phyloP scores from a whole-genome alignment of 2,888 invertebrate species.

The Pecten maximus region DNA sequence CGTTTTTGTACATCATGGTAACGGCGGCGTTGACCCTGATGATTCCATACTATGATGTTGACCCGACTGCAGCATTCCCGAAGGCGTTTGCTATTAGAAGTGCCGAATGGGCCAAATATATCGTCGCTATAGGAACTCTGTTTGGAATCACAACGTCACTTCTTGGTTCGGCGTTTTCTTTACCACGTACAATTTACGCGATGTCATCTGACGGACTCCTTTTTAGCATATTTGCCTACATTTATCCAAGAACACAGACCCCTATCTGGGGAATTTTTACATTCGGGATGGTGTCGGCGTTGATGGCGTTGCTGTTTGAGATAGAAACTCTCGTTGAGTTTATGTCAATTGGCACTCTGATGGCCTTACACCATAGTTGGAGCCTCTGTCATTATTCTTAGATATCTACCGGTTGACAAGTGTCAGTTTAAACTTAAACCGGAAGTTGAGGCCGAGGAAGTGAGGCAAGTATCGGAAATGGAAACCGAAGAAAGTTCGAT shows the following conservation, averaged over 20 bases:
- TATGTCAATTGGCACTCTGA: constrained; percentile 97
- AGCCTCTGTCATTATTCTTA: constrained; percentile 92
- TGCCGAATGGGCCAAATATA: constrained; percentile 78
- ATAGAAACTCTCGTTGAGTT: constrained; percentile 95
- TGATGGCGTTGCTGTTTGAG: constrained; percentile 93
- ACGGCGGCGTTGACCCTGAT: constrained; percentile 78
- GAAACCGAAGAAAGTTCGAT: constrained; percentile 72
- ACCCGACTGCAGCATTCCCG: constrained; percentile 78
- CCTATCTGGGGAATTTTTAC: constrained; percentile 78
- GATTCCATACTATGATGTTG: constrained; percentile 75
- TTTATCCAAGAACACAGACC: constrained; percentile 90
- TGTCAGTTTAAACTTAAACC: constrained; percentile 80
- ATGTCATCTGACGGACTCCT: constrained; percentile 95
- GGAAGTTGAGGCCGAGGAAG: constrained; percentile 63
- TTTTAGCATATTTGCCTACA: constrained; percentile 88
- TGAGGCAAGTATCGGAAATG: constrained; percentile 50
- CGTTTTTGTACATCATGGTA: constrained; percentile 77
- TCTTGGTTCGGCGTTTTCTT: constrained; percentile 92
- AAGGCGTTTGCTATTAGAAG: constrained; percentile 76
- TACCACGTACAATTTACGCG: constrained; percentile 93
- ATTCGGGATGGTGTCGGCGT: constrained; percentile 76
- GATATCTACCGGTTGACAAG: constrained; percentile 86
- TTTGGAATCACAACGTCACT: constrained; percentile 79
- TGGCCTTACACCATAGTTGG: constrained; percentile 96
- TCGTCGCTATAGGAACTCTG: constrained; percentile 79